Conservation (phyloP, 2,113 vertebrate genomes). For the Piaya cayana region DNA sequence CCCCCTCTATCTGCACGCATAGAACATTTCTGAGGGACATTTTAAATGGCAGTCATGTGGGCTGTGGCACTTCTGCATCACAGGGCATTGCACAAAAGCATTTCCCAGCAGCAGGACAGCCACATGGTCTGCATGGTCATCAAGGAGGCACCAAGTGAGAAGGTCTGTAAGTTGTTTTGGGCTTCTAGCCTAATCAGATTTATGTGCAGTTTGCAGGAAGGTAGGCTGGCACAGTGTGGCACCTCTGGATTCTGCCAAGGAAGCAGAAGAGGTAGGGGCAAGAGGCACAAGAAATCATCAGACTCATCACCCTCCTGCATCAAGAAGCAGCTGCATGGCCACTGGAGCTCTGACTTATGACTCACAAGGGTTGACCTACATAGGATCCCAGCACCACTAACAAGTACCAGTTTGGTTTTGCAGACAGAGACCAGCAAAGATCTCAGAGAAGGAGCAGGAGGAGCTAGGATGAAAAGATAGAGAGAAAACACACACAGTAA, state of each 20-base stretch:
- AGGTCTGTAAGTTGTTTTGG: background rate
- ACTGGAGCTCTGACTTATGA: background rate
- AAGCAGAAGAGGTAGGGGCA: background rate
- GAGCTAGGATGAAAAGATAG: background rate
- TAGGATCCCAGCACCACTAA: background rate
- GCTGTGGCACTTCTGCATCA: background rate
- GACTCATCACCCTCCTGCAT: fast-evolving
- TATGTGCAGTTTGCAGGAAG: background rate
- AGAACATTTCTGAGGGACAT: background rate
- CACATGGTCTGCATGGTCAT: fast-evolving
- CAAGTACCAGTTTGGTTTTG: background rate
- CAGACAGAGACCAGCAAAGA: background rate
- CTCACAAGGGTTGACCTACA: background rate
- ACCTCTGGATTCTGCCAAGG: background rate
- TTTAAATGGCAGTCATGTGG: background rate
- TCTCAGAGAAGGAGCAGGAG: background rate
- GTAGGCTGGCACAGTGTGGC: background rate
- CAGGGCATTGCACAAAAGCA: background rate
- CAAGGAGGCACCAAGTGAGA: background rate
- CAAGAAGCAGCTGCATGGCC: background rate
- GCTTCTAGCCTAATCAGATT: background rate
- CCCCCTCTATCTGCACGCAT: background rate
- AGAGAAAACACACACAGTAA: background rate
- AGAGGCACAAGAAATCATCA: background rate
- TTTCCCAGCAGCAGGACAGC: background rate